Evolutionary conservation across 2,888 invertebrate genomes (phyloP).

Genomic region (Sipha maydis): DNA sequence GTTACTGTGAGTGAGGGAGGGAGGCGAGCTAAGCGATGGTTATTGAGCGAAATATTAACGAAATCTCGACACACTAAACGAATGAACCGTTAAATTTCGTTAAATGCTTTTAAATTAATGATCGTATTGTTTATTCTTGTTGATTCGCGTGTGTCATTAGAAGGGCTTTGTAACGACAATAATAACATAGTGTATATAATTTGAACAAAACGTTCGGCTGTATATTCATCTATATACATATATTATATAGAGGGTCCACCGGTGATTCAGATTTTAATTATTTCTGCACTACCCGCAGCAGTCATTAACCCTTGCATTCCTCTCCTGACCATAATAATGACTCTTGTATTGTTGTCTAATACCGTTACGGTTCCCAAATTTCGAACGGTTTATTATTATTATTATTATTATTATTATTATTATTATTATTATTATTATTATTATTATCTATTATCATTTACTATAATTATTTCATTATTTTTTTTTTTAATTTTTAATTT

Average conservation of each 20-base stretch:
- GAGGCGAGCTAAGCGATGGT: neutral
- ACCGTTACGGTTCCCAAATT: neutral
- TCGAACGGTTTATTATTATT: neutral
- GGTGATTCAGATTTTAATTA: conserved; percentile 40
- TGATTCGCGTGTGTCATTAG: conserved; percentile 40
- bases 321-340: neutral
- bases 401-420: neutral
- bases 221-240: no score
- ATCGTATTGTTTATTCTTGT: conserved; percentile 24
- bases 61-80: neutral
- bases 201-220: conserved; percentile 31
- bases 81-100: conserved; percentile 14
- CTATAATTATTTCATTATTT: neutral
- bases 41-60: neutral
- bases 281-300: conserved; percentile 6
- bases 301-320: conserved; percentile 37
- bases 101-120: conserved; percentile 12
- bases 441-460: neutral
- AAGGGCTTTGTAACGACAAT: neutral
- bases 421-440: neutral
- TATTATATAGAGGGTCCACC: neutral
- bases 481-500: neutral
- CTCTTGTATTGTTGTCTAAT: conserved; percentile 29
- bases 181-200: neutral
- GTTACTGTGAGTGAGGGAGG: neutral